Evolutionary conservation across 2,797 vertebrate genomes (phyloP), one percentile per base, ranked within the genome.

Genomic region (Vireo griseus): DNA sequence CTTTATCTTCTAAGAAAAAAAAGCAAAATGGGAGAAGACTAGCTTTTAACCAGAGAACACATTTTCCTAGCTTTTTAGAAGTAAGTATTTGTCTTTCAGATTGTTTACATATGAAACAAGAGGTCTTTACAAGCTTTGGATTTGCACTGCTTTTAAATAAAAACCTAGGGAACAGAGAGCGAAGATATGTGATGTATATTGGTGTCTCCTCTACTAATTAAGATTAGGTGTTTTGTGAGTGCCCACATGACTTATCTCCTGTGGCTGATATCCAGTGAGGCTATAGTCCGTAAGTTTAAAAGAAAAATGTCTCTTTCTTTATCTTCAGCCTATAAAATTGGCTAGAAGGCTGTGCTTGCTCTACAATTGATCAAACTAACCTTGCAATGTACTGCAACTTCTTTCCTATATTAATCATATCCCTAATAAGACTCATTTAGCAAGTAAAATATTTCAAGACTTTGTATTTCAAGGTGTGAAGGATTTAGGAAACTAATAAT

Each of bases 351-450:
- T 28, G 2, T 50, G 61, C 83, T 92, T 80, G 20, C 55, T 89
- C 48, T 35, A 55, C 20, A 67, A 58, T 92, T 84, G 93, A 94
- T 93, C 84, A 96, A 88, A 94, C 66, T 90, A 78, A 94, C 84
- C 28, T 91, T 78, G 54, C 16, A 50, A 83, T 45, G 16, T 67
- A 69, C 62, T 78, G 67, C 65, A 91, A 59, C 35, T 74, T 85
- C 84, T 95, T 73, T 67, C 31, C 24, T 85, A 6, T 45, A 42
- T 89, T 61, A 92, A 68, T 85, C 45, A 77, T 79, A 84, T 74
- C 92, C 61, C 11, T 59, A 68, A 89, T 75, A 65, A 94, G 63
- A 75, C 22, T 91, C 18, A 75, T 85, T 94, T 95, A 82, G 16
- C 3, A 6, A 83, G 42, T 79, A 77, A 26, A 72, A 8, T 87